Evolutionary conservation across 2,888 invertebrate species (phyloP), one percentile per base, ranked within the genome.

Genomic region (Himalopsyche anomala): DNA sequence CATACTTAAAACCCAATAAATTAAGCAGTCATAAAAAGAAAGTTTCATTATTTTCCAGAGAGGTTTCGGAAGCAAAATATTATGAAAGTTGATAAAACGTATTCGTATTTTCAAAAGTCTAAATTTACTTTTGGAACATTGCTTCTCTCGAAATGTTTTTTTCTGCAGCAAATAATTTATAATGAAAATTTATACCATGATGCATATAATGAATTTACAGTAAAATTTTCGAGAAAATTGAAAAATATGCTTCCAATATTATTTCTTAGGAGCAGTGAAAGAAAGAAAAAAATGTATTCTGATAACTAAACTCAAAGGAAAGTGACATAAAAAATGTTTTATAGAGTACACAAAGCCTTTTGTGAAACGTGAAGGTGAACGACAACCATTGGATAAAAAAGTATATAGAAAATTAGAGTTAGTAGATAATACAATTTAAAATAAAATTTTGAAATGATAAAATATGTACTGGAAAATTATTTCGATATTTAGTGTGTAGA

Each of bases 251-350:
- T 74, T 36, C 28, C 15, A 38, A 74, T 74, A 74, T 74, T 74
- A 74, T 36, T 36, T 36, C 36, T 38, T 74, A 12, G 19, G 74
- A 38, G 74, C 74, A 74, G 15, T 38, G 74, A 36, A 74, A 74
- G 74, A 5, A 74, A 28, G 38, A 28, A 74, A 74, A 36, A 74
- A 15, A 38, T 74, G 38, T 74, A 28, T 74, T 74, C 36, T 74
- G 74, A 74, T 74, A 74, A 74, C 74, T 74, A 74, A 74, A 74
- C 74, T 74, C 74, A 74, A 74, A 74, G 74, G 36, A 74, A 74
- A 36, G 74, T 74, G 74, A 74, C 74, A 74, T 74, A 74, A 74
- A 74, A 74, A 74, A 74, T 74, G 74, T 74, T 74, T 74, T 74
- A 74, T 74, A 38, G 74, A 74, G 74, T 74, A 74, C 15, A 74